phyloP scores from a whole-genome alignment of 1,140 invertebrate species.

The Ceratosolen fusciceps region DNA sequence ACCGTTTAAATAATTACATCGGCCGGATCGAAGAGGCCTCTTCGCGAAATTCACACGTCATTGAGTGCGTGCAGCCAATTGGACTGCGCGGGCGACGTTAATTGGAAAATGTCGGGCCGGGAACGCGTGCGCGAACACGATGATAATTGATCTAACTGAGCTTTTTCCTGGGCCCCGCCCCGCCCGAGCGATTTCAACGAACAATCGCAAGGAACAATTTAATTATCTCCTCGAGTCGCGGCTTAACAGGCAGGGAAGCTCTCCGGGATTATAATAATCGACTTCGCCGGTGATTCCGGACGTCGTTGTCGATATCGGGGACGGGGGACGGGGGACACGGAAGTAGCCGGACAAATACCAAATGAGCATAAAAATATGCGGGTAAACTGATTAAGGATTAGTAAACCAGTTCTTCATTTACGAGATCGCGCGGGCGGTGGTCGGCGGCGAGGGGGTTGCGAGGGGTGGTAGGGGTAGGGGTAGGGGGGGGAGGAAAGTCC shows the following conservation, averaged over 20 bases:
- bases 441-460: not conserved
- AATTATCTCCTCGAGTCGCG: not conserved
- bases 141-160: not conserved
- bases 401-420: conserved; percentile 48
- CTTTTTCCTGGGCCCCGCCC: not conserved
- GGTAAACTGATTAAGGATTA: conserved; percentile 47
- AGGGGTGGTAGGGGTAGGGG: not conserved
- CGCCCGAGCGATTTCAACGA: too few species aligned
- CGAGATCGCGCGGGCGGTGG: conserved; percentile 1
- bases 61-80: conserved; percentile 14
- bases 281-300: conserved; percentile 15
- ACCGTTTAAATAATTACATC: conserved; percentile 15
- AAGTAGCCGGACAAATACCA: conserved; percentile 30
- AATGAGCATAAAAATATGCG: conserved; percentile 45
- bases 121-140: not conserved
- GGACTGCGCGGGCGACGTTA: not conserved
- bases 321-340: not conserved
- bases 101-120: conserved; percentile 6
- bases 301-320: conserved; percentile 1
- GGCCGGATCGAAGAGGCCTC: not conserved
- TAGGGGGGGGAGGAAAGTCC: not conserved
- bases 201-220: too few species aligned
- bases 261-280: not conserved
- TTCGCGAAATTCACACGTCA: conserved; percentile 1
- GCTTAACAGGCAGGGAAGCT: not conserved